phyloP scores from a whole-genome alignment of 2,888 invertebrate species.

The Pasiphila rectangulata region DNA sequence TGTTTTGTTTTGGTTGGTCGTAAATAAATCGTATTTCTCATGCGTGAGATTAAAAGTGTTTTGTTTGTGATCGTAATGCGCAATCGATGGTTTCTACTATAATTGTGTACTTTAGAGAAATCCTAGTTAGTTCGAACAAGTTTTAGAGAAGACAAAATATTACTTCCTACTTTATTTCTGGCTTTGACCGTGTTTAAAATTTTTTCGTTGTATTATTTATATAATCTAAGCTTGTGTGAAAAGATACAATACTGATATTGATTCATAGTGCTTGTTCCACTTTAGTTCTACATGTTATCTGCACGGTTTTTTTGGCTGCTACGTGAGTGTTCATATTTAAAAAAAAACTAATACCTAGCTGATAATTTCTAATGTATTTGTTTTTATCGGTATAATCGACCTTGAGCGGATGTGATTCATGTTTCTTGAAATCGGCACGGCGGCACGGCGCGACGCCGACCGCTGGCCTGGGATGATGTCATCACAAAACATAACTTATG shows the following conservation, averaged over 20 bases:
- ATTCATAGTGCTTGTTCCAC: slow-evolving; percentile 3
- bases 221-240: neutral
- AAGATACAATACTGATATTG: neutral
- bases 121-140: too few relatives aligned
- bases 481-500: slow-evolving; percentile 13
- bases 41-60: too few relatives aligned
- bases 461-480: slow-evolving; percentile 23
- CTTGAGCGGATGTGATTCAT: slow-evolving; percentile 14
- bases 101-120: too few relatives aligned
- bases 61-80: too few relatives aligned
- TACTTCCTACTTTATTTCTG: neutral
- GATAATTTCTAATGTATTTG: neutral
- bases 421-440: neutral
- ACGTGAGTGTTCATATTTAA: slow-evolving; percentile 11
- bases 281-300: slow-evolving; percentile 17
- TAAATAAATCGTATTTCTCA: too few relatives aligned
- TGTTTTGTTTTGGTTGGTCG: too few relatives aligned
- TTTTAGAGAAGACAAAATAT: neutral
- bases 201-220: slow-evolving; percentile 6
- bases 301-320: slow-evolving; percentile 10
- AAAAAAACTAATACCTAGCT: neutral
- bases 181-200: neutral
- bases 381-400: neutral
- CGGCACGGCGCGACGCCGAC: neutral
- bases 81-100: too few relatives aligned